phyloP scores from a whole-genome alignment of 2,888 invertebrate genomes.

The Argynnis bischoffii region DNA sequence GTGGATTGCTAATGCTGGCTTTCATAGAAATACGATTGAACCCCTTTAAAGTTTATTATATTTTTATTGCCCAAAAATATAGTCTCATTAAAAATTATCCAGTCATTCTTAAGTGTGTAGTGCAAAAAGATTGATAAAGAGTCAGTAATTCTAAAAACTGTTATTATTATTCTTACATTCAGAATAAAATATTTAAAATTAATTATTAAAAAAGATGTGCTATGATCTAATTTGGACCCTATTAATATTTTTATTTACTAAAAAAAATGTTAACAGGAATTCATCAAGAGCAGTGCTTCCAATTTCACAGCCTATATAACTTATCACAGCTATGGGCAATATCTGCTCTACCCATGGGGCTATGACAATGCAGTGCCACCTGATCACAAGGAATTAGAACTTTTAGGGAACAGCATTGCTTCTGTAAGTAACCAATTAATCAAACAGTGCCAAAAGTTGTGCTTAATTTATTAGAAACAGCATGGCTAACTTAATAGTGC shows the following conservation, averaged over 20 bases:
- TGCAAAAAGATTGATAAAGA: too few relatives aligned
- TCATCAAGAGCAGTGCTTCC: conserved; percentile 71
- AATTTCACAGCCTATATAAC: conserved; percentile 88
- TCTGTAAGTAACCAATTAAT: conserved; percentile 63
- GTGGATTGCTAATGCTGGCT: too few relatives aligned
- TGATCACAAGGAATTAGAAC: conserved; percentile 86
- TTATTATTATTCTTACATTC: too few relatives aligned
- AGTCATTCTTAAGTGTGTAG: too few relatives aligned
- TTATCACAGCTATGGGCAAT: conserved; percentile 94
- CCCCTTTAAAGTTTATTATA: too few relatives aligned
- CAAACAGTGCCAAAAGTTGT: neutral
- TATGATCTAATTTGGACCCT: neutral
- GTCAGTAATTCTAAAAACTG: too few relatives aligned
- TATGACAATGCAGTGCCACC: conserved; percentile 88
- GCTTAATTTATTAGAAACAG: neutral
- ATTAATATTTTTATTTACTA: neutral
- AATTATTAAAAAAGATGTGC: neutral
- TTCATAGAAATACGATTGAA: too few relatives aligned
- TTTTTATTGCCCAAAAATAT: too few relatives aligned
- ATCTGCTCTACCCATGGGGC: conserved; percentile 93
- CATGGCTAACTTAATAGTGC: neutral
- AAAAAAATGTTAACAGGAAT: conserved; percentile 63
- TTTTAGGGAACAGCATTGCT: conserved; percentile 87
- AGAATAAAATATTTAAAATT: too few relatives aligned
- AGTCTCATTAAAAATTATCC: too few relatives aligned